These are phyloP conservation scores for Dreissena polymorpha DNA, from an alignment of 1,140 invertebrate genomes.

Conservation along the genomic window DNA sequence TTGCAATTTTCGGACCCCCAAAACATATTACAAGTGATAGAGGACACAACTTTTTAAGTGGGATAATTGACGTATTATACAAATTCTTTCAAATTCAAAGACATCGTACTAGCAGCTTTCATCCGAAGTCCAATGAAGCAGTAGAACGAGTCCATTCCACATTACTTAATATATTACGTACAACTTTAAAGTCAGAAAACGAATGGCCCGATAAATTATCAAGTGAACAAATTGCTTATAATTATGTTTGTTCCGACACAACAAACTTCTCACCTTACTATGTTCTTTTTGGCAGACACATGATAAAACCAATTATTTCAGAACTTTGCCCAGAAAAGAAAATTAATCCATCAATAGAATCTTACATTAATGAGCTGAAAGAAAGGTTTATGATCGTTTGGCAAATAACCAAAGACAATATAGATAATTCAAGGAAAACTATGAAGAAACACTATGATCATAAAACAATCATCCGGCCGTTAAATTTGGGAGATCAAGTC, in stretches of 20 bases:
- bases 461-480: not conserved
- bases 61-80: not conserved
- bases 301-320: conserved; percentile 1
- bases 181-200: not conserved
- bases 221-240: not conserved
- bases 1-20: conserved; percentile 2
- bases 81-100: no score
- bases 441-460: not conserved
- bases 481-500: no score
- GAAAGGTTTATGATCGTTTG: not conserved
- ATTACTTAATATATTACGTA: no score
- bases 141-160: no score
- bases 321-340: not conserved
- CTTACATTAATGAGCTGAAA: not conserved
- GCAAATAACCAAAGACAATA: not conserved
- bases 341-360: not conserved
- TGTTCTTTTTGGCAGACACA: conserved; percentile 1
- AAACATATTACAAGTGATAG: no score
- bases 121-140: no score
- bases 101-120: no score
- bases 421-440: not conserved
- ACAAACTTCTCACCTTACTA: not conserved
- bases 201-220: not conserved
- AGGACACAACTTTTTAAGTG: not conserved
- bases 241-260: not conserved